Evolutionary conservation across 1,140 invertebrate species (phyloP).

Genomic region (Centruroides sculpturatus): DNA sequence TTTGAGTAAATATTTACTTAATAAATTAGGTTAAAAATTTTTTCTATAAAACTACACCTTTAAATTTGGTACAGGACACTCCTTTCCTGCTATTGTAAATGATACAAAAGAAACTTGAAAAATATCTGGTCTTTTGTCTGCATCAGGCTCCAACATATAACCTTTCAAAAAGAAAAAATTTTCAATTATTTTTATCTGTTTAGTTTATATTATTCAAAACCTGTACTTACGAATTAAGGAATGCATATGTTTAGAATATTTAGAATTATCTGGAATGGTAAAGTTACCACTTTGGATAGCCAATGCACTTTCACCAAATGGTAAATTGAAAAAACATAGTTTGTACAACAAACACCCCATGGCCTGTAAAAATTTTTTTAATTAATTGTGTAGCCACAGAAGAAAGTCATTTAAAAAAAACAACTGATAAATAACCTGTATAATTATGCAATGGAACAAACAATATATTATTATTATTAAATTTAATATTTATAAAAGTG

Average conservation of each 20-base stretch:
- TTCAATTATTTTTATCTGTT: background rate
- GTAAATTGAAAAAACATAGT: slow-evolving; percentile 79
- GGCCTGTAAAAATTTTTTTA: slow-evolving; percentile 41
- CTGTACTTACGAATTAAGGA: slow-evolving; percentile 35
- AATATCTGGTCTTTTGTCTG: slow-evolving; percentile 69
- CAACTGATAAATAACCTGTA: no score
- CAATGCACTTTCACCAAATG: slow-evolving; percentile 83
- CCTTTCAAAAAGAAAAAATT: slow-evolving; percentile 32
- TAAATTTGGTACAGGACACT: slow-evolving; percentile 67
- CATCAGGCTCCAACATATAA: slow-evolving; percentile 72
- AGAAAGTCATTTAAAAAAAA: no score
- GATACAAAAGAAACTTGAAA: slow-evolving; percentile 71
- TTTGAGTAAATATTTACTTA: no score
- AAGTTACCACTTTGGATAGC: slow-evolving; percentile 87
- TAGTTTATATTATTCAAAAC: slow-evolving; percentile 18
- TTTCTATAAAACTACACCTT: slow-evolving; percentile 36
- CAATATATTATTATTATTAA: no score
- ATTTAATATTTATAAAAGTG: no score
- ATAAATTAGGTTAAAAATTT: no score
- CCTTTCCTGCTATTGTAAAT: slow-evolving; percentile 53
- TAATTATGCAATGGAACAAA: no score
- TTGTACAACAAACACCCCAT: slow-evolving; percentile 81
- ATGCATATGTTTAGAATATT: slow-evolving; percentile 42
- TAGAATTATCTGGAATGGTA: slow-evolving; percentile 66
- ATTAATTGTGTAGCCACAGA: no score